A percentile compares a stretch with the other conserved stretches of the same genome.
Evolutionary conservation across 2,888 invertebrate genomes (phyloP).

Genomic region (Embidobia sp.): DNA sequence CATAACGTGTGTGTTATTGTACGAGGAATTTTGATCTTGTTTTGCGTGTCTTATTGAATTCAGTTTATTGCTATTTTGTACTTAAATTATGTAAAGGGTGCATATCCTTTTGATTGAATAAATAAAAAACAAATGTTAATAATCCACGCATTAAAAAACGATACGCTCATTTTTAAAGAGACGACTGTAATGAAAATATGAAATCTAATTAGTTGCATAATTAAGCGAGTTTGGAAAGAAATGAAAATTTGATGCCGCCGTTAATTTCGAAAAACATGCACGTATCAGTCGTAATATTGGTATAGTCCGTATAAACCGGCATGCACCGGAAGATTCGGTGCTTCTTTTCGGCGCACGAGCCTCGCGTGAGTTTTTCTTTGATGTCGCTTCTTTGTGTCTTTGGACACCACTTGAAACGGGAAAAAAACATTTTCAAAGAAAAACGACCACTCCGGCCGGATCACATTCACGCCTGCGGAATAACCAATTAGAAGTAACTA

Average conservation of each 20-base stretch:
- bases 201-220: too few relatives aligned
- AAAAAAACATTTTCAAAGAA: slow-evolving; percentile 34
- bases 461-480: slow-evolving; percentile 38
- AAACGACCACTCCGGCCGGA: slow-evolving; percentile 23
- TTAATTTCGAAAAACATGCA: slow-evolving; percentile 37
- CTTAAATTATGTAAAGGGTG: too few relatives aligned
- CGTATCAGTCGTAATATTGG: slow-evolving; percentile 28
- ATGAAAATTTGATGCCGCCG: neutral
- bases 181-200: too few relatives aligned
- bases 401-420: slow-evolving; percentile 24
- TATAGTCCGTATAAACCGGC: slow-evolving; percentile 27
- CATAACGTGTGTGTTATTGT: too few relatives aligned
- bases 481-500: slow-evolving; percentile 43
- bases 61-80: too few relatives aligned
- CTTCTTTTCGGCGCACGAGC: slow-evolving; percentile 35
- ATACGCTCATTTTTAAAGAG: too few relatives aligned
- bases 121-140: too few relatives aligned
- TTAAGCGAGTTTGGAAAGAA: too few relatives aligned
- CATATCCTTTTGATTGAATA: too few relatives aligned
- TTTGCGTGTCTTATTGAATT: too few relatives aligned
- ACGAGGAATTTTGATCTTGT: too few relatives aligned
- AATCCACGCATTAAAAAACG: too few relatives aligned
- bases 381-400: slow-evolving; percentile 40
- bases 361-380: slow-evolving; percentile 48
- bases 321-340: slow-evolving; percentile 57